phyloP scores from a whole-genome alignment of 2,113 vertebrate species.

The Neotoma lepida region DNA sequence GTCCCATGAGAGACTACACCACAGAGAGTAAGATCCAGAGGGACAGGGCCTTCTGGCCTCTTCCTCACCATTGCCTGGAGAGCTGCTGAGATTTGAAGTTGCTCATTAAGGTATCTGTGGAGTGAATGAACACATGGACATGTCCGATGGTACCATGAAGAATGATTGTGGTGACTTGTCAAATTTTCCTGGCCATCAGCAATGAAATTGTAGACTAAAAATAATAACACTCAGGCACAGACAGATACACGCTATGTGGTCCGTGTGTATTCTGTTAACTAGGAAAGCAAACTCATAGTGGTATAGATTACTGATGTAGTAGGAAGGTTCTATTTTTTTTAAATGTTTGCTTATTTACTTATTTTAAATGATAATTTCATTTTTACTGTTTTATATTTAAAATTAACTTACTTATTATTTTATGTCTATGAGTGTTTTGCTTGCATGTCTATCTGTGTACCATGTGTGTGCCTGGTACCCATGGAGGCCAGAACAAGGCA shows the following conservation, averaged over 20 bases:
- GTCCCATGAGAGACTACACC: not conserved
- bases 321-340: not conserved
- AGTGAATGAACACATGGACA: not conserved
- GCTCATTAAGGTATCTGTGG: not conserved
- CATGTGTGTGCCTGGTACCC: not conserved
- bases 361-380: not conserved
- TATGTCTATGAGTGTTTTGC: not conserved
- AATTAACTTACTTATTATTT: not conserved
- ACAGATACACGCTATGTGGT: not conserved
- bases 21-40: not conserved
- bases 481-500: not conserved
- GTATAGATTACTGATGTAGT: not conserved
- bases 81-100: not conserved
- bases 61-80: not conserved
- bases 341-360: not conserved
- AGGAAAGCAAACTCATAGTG: not conserved
- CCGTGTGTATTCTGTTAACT: not conserved
- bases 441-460: not conserved
- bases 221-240: not conserved
- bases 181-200: not conserved
- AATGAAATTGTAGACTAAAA: conserved; percentile 6
- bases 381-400: not conserved
- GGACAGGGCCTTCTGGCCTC: not conserved
- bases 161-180: not conserved
- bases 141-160: not conserved